Evolutionary conservation across 2,888 invertebrate species (phyloP).

Genomic region (Drepanosiphum platanoidis): DNA sequence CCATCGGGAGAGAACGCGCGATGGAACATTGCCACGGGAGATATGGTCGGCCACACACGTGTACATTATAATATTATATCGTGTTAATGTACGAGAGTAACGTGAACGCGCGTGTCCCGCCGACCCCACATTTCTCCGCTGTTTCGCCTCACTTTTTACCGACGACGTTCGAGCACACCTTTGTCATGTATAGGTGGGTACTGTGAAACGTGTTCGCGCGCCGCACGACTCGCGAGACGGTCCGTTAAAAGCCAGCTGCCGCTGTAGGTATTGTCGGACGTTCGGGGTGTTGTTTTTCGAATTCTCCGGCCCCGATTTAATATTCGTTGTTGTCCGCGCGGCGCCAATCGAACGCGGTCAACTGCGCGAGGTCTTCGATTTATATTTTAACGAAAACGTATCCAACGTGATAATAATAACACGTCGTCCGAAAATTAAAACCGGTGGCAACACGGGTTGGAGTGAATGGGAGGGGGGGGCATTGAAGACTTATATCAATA

Average conservation of each 20-base stretch:
- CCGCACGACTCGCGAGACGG: background rate
- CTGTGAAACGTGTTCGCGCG: background rate
- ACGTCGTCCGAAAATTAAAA: background rate
- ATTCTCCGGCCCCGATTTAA: background rate
- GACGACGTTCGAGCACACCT: background rate
- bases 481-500: no score
- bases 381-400: background rate
- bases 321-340: background rate
- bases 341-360: background rate
- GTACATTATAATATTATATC: background rate
- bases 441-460: background rate
- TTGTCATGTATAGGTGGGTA: no score
- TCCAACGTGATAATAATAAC: background rate
- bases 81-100: background rate
- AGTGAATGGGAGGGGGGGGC: background rate
- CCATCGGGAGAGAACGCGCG: background rate
- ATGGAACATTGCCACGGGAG: slow-evolving; percentile 16
- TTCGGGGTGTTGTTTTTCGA: slow-evolving; percentile 18
- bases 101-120: background rate
- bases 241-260: background rate
- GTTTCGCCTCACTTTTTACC: background rate
- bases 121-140: background rate
- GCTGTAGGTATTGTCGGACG: background rate
- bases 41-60: slow-evolving; percentile 24
- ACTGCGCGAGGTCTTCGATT: background rate